A percentile compares a stretch with the other conserved stretches of the same genome.
Conservation (phyloP, 2,797 vertebrate genomes). For the Acipenser ruthenus region DNA sequence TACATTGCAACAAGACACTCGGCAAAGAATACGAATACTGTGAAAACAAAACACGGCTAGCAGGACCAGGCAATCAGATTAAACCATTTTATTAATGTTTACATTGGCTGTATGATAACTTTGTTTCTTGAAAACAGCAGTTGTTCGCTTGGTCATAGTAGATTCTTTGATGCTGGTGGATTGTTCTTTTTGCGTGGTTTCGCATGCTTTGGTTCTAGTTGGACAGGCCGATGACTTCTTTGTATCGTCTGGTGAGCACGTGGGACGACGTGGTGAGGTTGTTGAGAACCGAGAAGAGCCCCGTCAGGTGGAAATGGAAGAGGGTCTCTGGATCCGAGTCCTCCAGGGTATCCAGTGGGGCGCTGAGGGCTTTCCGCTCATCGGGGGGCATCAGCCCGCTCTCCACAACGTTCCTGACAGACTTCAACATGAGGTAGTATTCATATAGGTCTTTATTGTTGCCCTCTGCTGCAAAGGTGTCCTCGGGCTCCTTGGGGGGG, state of each 20-base stretch:
- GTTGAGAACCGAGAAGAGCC: conserved; percentile 69
- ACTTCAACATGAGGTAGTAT: conserved; percentile 71
- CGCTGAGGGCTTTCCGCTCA: conserved; percentile 28
- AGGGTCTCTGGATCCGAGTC: conserved; percentile 58
- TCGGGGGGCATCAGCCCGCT: conserved; percentile 46
- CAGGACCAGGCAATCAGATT: too few species aligned
- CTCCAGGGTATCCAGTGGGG: conserved; percentile 24
- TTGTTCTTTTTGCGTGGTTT: not conserved
- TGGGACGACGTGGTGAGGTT: conserved; percentile 66
- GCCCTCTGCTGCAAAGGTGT: not conserved
- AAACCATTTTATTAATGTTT: too few species aligned
- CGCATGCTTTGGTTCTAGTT: conserved; percentile 22
- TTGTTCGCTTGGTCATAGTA: not conserved
- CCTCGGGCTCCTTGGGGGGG: conserved; percentile 25
- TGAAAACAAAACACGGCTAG: too few species aligned
- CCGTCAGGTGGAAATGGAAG: conserved; percentile 68
- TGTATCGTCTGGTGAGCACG: conserved; percentile 69
- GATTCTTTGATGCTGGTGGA: too few species aligned
- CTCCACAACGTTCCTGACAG: conserved; percentile 65
- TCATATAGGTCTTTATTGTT: conserved; percentile 55
- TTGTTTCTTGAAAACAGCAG: not conserved
- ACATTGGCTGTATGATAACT: too few species aligned
- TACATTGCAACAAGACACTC: too few species aligned
- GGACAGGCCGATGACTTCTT: conserved; percentile 63
- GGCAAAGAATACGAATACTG: too few species aligned